Evolutionary conservation across 2,797 vertebrate species (phyloP).

Genomic region (Sebastes melanostomus): DNA sequence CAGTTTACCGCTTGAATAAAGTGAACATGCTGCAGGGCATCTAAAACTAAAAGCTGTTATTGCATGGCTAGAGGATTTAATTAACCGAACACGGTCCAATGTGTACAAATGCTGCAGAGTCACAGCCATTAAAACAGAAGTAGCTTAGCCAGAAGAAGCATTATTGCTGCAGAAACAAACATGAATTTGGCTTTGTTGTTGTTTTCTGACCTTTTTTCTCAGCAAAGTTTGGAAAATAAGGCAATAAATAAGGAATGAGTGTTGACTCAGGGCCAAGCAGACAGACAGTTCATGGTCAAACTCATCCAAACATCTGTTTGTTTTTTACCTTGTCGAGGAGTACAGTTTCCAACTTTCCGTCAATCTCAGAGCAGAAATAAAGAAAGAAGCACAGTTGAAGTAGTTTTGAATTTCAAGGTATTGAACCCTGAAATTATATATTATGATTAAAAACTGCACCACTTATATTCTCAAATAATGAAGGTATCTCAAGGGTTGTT

Average conservation of each 20-base stretch:
- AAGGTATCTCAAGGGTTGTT: neutral
- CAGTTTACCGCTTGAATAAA: neutral
- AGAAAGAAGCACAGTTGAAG: neutral
- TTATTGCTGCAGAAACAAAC: neutral
- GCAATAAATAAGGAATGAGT: neutral
- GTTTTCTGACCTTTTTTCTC: constrained; percentile 4
- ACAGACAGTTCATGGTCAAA: neutral
- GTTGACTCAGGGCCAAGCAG: neutral
- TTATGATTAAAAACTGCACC: neutral
- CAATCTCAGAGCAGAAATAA: neutral
- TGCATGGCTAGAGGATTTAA: neutral
- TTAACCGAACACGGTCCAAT: neutral
- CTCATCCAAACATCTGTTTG: neutral
- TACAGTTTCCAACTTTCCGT: neutral
- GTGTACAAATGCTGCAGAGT: neutral
- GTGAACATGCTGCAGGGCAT: neutral
- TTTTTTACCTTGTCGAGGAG: neutral
- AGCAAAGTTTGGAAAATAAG: neutral
- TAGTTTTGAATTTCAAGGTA: neutral
- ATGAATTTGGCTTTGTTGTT: constrained; percentile 15
- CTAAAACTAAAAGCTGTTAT: neutral
- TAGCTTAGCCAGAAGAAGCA: neutral
- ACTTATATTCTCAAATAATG: neutral
- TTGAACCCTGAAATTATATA: neutral
- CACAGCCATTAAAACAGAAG: neutral